Conservation (phyloP, 1,140 invertebrate genomes). For the Pinna nobilis region DNA sequence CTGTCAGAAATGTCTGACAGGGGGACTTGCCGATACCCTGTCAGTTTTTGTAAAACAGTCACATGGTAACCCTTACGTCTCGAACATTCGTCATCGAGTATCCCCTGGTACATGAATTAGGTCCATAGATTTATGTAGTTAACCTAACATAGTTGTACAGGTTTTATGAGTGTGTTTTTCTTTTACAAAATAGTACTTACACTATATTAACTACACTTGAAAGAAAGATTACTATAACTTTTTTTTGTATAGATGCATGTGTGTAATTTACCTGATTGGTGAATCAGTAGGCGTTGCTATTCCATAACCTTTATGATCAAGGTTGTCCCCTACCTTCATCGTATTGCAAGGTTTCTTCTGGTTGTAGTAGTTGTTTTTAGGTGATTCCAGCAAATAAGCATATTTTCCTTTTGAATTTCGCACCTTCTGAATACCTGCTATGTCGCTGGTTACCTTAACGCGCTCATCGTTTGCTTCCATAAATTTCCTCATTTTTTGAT, state of each 20-base stretch:
- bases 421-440: constrained; percentile 66
- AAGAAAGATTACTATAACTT: neutral
- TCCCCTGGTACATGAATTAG: no score
- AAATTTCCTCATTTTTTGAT: constrained; percentile 61
- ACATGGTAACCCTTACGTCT: no score
- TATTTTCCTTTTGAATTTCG: constrained; percentile 79
- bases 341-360: constrained; percentile 86
- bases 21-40: no score
- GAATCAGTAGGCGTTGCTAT: constrained; percentile 93
- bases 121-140: no score
- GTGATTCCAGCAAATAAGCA: constrained; percentile 73
- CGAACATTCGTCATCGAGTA: no score
- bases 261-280: constrained; percentile 79
- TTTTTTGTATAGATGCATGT: no score
- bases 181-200: no score
- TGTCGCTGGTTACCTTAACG: constrained; percentile 58
- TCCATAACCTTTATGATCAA: constrained; percentile 96
- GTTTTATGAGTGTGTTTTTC: no score
- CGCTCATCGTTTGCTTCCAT: constrained; percentile 81
- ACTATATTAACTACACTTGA: no score
- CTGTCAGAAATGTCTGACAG: no score
- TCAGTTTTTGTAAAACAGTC: no score
- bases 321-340: constrained; percentile 86
- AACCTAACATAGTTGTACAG: no score
- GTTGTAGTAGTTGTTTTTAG: constrained; percentile 70